Evolutionary conservation across 2,888 invertebrate species (phyloP).

Genomic region (Metellina segmentata): DNA sequence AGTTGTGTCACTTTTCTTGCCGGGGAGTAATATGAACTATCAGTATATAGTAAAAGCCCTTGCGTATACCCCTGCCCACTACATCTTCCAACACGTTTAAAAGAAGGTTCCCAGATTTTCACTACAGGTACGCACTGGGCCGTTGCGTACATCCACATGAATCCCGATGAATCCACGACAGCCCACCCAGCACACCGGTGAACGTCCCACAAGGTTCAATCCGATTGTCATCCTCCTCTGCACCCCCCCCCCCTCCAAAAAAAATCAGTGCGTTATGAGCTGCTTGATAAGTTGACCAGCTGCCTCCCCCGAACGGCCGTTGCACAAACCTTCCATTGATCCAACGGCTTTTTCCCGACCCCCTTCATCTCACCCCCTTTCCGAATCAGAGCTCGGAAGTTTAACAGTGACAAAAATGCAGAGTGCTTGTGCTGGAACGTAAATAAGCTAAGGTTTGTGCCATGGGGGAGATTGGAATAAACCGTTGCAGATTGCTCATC

Average conservation of each 20-base stretch:
- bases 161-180: not conserved
- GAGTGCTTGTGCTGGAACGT: slow-evolving; percentile 50
- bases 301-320: slow-evolving; percentile 47
- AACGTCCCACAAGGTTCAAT: not conserved
- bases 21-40: no score
- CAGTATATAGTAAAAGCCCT: no score
- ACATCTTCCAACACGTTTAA: no score
- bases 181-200: not conserved
- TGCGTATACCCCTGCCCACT: no score
- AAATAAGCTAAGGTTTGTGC: not conserved
- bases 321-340: slow-evolving; percentile 42
- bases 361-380: not conserved
- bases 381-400: slow-evolving; percentile 32
- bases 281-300: slow-evolving; percentile 29
- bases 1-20: no score
- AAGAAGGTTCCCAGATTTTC: no score
- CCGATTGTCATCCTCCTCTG: not conserved
- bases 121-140: no score
- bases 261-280: slow-evolving; percentile 51
- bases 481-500: not conserved
- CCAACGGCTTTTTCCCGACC: slow-evolving; percentile 52
- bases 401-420: slow-evolving; percentile 55
- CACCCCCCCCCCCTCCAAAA: not conserved
- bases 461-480: not conserved
- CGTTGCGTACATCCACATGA: not conserved